Conservation (phyloP, 2,888 invertebrate genomes). For the Eumacrocentrus americanus region DNA sequence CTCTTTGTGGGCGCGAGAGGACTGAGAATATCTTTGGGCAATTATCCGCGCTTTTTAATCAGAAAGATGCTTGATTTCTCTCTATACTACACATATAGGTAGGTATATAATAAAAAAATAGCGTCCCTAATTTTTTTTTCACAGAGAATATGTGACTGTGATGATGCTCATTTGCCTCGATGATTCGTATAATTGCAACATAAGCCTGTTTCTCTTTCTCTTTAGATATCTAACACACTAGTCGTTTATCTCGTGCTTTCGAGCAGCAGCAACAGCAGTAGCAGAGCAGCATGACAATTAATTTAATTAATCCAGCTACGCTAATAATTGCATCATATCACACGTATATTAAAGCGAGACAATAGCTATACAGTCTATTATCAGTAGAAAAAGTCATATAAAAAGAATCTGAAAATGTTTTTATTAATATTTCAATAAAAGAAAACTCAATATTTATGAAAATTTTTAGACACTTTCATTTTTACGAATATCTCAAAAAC, state of each 20-base stretch:
- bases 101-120: too few relatives aligned
- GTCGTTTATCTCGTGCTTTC: constrained; percentile 5
- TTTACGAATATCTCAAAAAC: too few relatives aligned
- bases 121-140: not conserved
- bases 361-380: not conserved
- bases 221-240: not conserved
- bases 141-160: not conserved
- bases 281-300: constrained; percentile 16
- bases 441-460: too few relatives aligned
- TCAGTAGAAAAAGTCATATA: too few relatives aligned
- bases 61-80: not conserved
- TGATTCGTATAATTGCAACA: constrained; percentile 17
- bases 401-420: too few relatives aligned
- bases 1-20: not conserved
- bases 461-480: too few relatives aligned
- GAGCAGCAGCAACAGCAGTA: not conserved
- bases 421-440: too few relatives aligned
- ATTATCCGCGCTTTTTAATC: constrained; percentile 21
- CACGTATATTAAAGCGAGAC: not conserved
- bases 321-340: constrained; percentile 1
- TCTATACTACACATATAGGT: not conserved
- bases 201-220: constrained; percentile 11
- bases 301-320: constrained; percentile 13
- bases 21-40: too few relatives aligned
- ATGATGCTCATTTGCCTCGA: constrained; percentile 8